Base-by-base conservation (phyloP, 2,888 invertebrate species). In the Macrophya alboannulata region DNA sequence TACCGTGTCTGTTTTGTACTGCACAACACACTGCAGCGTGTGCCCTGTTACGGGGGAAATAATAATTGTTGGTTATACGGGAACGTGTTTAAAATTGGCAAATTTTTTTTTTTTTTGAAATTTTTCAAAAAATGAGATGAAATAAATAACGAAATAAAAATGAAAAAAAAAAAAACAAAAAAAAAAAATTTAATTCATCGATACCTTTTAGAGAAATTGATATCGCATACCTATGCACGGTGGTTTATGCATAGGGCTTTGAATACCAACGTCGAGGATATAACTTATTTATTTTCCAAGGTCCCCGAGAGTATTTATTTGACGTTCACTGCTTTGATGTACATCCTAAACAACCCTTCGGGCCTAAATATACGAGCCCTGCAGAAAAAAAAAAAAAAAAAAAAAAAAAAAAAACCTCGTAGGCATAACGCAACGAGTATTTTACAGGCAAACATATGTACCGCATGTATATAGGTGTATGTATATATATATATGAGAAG, bases 261-360 rank as follows among this genome's bases (percentile, higher is more conserved):
- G 45, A 45, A 45, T 21, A 43, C 43, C 17, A 45, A 21, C 1
- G 74, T 21, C n/a, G 45, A 45, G 21, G 25, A n/a, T 43, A 74
- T 51, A 31, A 77, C 31, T 51, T 55, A 77, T 77, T 77, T 77
- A 51, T 51, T 9, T 77, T 31, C 31, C 31, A 15, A 17, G 21
- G 21, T 77, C n/a, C 31, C 31, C 31, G 17, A 48, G 48, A 55
- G 77, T 55, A 77, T 77, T 77, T 77, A 77, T 55, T 77, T 51
- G 51, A 55, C 51, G 25, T 55, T 77, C 77, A 15, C 31, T 48
- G 51, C 77, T 77, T 77, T 77, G 77, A 77, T 77, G 77, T 77
- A 77, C 55, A 48, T 77, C 77, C 77, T 77, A 37, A 77, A 77
- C 77, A 77, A 77, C 51, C 77, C 74, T 43, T 25, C 43, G 15